Evolutionary conservation across 1,140 invertebrate genomes (phyloP), one percentile per base, ranked within the genome.

Genomic region (Drosophila tristis): DNA sequence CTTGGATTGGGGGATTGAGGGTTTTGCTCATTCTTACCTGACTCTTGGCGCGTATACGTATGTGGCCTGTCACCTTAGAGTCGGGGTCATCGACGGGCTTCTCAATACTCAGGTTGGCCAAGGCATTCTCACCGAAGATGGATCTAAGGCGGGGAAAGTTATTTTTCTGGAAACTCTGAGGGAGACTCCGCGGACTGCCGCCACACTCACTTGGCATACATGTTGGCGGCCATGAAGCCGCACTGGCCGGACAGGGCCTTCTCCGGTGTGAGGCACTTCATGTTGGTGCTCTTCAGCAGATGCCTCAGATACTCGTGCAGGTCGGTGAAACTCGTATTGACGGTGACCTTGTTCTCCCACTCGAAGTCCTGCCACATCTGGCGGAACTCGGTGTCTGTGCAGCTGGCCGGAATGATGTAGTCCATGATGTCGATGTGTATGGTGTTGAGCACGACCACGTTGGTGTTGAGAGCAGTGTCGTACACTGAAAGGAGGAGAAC

Each of bases 381-480:
- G 13, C 99, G 93, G 93, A 99, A 99, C 93, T 99, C 98, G 0
- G 95, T 95, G 92, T 99, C 98, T 29, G 96, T 98, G 92, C 98
- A 99, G 25, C 94, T 93, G 2, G 98, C 98, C n/a, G 99, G 99
- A 42, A 99, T 96, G 85, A 99, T 99, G 93, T 99, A 99, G 93
- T 99, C 99, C 97, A 99, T 99, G 68, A 99, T 99, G 93, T 99
- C 99, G 91, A 99, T 99, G 92, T 99, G 98, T 91, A 99, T 99
- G 91, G 99, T 99, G 92, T 99, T 99, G 13, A 99, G 93, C 15
- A 99, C 98, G 31, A 99, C 98, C 64, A 99, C 98, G 93, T 98
- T 99, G 4, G 96, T 96, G 20, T 98, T 97, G 39, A 98, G 98
- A 53, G 95, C 96, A 42, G 99, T 96, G 91, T 99, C 98, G 92